These are phyloP conservation scores for Pogonomyrmex barbatus DNA, from an alignment of 1,140 invertebrate species.

Conservation along the genomic window DNA sequence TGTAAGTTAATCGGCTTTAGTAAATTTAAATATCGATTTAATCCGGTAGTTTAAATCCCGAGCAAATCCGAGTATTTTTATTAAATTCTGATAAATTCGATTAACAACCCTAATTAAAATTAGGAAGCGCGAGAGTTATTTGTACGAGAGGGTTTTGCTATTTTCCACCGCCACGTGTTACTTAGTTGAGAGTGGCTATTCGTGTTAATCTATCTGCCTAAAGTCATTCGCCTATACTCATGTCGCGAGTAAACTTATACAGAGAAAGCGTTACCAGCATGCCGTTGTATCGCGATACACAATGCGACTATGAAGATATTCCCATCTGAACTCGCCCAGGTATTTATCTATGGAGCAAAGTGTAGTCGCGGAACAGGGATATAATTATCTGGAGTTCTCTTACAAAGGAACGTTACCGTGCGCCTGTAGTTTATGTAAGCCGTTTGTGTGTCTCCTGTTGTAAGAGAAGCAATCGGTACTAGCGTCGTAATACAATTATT, in stretches of 20 bases:
- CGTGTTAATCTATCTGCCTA: constrained; percentile 58
- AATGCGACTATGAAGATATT: constrained; percentile 54
- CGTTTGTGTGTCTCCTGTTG: neutral
- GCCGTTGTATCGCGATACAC: constrained; percentile 23
- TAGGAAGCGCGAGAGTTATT: neutral
- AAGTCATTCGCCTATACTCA: constrained; percentile 45
- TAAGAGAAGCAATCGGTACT: constrained; percentile 4
- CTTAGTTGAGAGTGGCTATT: constrained; percentile 45
- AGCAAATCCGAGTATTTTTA: neutral
- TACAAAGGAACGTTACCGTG: constrained; percentile 58
- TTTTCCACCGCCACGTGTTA: neutral
- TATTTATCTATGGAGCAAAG: constrained; percentile 65
- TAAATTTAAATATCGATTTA: constrained; percentile 10
- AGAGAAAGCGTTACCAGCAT: constrained; percentile 41
- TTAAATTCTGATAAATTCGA: neutral
- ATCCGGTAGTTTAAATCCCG: neutral
- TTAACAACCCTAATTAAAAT: neutral
- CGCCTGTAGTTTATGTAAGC: constrained; percentile 24
- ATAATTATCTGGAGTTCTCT: constrained; percentile 62
- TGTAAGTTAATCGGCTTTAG: neutral
- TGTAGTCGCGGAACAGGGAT: constrained; percentile 59
- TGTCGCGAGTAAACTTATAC: constrained; percentile 57
- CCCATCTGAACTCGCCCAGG: constrained; percentile 49
- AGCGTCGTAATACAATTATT: constrained; percentile 35
- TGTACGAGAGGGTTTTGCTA: neutral